These are phyloP conservation scores for Ectemnius lituratus DNA, from an alignment of 2,888 invertebrate genomes.

Conservation along the genomic window DNA sequence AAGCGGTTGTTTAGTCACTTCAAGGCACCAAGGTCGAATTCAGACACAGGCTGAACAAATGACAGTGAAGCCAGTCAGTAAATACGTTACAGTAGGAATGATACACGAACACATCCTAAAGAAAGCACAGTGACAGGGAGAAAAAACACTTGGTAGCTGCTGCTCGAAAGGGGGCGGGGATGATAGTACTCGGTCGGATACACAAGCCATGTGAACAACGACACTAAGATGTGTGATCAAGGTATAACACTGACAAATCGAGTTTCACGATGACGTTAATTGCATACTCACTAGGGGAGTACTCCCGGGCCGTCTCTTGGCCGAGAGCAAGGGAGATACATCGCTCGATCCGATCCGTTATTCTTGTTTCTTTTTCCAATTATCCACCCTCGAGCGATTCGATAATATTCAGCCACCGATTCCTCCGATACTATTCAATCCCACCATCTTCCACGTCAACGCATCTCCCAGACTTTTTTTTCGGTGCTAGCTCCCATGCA, in stretches of 20 bases:
- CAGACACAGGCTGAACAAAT: slow-evolving; percentile 22
- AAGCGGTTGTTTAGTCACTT: slow-evolving; percentile 68
- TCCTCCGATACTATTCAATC: too few relatives aligned
- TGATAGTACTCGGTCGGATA: slow-evolving; percentile 18
- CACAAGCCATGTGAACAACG: slow-evolving; percentile 47
- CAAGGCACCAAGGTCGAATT: slow-evolving; percentile 10
- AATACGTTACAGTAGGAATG: slow-evolving; percentile 8
- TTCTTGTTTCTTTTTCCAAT: slow-evolving; percentile 11
- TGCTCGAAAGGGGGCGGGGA: slow-evolving; percentile 25
- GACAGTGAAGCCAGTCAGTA: slow-evolving; percentile 22
- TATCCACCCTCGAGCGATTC: not conserved
- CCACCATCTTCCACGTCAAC: not conserved
- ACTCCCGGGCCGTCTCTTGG: slow-evolving; percentile 56
- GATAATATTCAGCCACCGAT: not conserved
- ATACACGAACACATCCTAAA: slow-evolving; percentile 33
- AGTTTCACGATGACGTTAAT: slow-evolving; percentile 45
- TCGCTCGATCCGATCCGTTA: slow-evolving; percentile 39
- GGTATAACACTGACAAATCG: slow-evolving; percentile 43
- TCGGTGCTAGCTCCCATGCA: not conserved
- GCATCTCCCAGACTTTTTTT: not conserved
- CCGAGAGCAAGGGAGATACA: slow-evolving; percentile 33
- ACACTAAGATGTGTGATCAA: slow-evolving; percentile 36
- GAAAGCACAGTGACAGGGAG: slow-evolving; percentile 48
- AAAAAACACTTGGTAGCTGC: slow-evolving; percentile 15
- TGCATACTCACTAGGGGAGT: slow-evolving; percentile 57